Conservation (phyloP, 1,140 invertebrate species). For the Lysiphlebus fabarum region DNA sequence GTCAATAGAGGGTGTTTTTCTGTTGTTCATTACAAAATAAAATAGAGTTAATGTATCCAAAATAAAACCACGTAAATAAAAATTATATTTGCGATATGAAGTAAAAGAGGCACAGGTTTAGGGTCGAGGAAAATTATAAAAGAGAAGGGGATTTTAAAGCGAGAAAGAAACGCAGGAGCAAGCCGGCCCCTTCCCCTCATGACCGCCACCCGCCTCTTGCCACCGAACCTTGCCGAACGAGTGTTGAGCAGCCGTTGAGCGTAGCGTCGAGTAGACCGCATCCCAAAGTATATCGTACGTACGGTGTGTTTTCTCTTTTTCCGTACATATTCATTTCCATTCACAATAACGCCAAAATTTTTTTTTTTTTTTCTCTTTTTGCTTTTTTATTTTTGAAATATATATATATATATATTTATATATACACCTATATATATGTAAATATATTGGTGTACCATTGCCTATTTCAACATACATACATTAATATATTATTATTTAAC, state of each 20-base stretch:
- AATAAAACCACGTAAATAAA: constrained; percentile 5
- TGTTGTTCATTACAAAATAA: background rate
- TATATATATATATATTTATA: no score
- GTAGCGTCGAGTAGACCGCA: constrained; percentile 54
- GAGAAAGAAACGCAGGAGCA: constrained; percentile 38
- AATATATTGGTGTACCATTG: constrained; percentile 4
- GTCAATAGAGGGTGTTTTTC: background rate
- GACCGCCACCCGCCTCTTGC: constrained; percentile 34
- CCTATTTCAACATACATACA: background rate
- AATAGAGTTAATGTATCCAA: constrained; percentile 4
- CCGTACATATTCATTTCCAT: background rate
- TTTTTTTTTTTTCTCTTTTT: constrained; percentile 15
- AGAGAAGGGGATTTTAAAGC: constrained; percentile 31
- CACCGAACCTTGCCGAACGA: constrained; percentile 48
- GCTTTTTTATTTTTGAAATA: constrained; percentile 11
- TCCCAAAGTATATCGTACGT: constrained; percentile 50
- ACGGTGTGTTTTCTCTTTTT: constrained; percentile 34
- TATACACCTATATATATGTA: no score
- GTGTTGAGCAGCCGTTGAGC: constrained; percentile 43
- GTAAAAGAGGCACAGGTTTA: constrained; percentile 10
- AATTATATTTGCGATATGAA: background rate
- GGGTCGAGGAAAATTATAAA: constrained; percentile 20
- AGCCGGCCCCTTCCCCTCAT: constrained; percentile 38
- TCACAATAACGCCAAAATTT: no score
- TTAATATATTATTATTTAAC: no score